Percentiles rank a stretch among this genome's conserved stretches.
Evolutionary conservation across 1,140 invertebrate species (phyloP).

Genomic region (Aphelenchoides avenae): DNA sequence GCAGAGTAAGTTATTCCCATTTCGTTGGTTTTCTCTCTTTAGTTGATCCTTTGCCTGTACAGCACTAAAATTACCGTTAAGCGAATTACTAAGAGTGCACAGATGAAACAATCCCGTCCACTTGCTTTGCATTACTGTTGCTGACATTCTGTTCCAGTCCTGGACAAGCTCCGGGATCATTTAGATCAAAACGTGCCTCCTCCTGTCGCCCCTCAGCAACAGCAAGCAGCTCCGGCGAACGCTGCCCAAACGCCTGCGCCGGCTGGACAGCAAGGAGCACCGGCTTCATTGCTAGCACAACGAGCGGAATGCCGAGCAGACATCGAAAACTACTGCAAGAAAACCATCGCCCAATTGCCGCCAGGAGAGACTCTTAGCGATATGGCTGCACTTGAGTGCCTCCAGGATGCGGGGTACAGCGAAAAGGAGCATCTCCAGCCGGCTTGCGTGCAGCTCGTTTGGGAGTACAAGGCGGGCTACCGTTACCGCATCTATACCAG

Average conservation of each 20-base stretch:
- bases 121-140: too few relatives aligned
- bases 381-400: constrained; percentile 57
- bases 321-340: constrained; percentile 41
- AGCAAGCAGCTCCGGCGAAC: constrained; percentile 11
- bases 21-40: too few relatives aligned
- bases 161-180: too few relatives aligned
- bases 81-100: too few relatives aligned
- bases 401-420: constrained; percentile 54
- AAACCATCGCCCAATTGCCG: constrained; percentile 26
- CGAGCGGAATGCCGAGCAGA: constrained; percentile 25
- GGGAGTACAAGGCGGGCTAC: constrained; percentile 53
- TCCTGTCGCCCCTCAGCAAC: constrained; percentile 1
- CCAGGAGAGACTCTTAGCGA: constrained; percentile 43
- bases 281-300: constrained; percentile 28
- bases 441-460: constrained; percentile 49
- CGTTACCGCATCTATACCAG: not conserved
- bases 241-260: constrained; percentile 5
- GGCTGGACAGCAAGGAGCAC: too few relatives aligned
- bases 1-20: too few relatives aligned
- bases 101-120: too few relatives aligned
- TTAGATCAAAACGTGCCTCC: too few relatives aligned
- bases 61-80: too few relatives aligned
- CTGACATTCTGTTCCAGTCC: too few relatives aligned
- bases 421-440: constrained; percentile 38
- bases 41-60: too few relatives aligned